These are phyloP conservation scores for Lacerta agilis DNA, from an alignment of 2,797 vertebrate genomes.

Conservation along the genomic window DNA sequence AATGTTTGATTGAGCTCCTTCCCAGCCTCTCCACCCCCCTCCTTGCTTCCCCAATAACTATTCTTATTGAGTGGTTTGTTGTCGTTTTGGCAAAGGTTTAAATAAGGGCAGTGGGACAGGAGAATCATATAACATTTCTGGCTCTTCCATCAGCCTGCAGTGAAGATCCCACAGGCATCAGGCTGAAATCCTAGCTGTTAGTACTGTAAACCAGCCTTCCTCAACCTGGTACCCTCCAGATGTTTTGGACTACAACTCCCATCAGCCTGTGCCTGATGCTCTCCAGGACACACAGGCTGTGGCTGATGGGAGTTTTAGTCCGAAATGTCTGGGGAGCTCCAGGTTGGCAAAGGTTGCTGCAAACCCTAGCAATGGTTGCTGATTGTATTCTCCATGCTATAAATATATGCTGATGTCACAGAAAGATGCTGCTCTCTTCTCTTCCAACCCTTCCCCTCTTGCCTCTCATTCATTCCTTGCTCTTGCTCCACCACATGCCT, in stretches of 20 bases:
- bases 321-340: too few species aligned
- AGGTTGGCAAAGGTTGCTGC: neutral
- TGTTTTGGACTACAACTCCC: too few species aligned
- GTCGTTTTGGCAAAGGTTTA: neutral
- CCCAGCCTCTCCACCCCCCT: neutral
- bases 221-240: too few species aligned
- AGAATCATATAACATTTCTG: neutral
- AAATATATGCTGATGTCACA: neutral
- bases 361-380: neutral
- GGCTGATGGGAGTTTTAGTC: neutral
- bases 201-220: too few species aligned
- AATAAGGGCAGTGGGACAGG: neutral
- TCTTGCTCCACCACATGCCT: neutral
- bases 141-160: neutral
- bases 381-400: neutral
- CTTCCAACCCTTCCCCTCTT: neutral
- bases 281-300: too few species aligned
- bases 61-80: too few species aligned
- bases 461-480: neutral
- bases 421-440: neutral
- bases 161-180: conserved; percentile 10
- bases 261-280: too few species aligned
- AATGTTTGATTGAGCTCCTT: conserved; percentile 49
- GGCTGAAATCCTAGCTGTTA: conserved; percentile 9
- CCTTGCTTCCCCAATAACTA: neutral